These are phyloP conservation scores for Florisuga fusca DNA, from an alignment of 2,797 vertebrate species.

Conservation along the genomic window DNA sequence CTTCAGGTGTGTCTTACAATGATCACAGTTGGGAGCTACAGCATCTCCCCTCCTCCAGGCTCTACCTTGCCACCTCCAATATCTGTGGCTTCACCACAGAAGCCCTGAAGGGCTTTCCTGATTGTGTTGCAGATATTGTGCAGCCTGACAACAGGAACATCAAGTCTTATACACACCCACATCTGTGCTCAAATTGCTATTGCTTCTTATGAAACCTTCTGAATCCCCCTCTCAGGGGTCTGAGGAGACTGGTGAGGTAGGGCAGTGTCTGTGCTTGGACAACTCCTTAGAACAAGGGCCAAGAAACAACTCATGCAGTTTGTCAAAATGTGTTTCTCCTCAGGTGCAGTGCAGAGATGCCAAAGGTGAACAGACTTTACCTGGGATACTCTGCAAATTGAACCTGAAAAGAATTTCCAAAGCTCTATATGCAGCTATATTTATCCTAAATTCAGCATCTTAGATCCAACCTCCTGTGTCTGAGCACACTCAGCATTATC, in stretches of 20 bases:
- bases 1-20: not conserved
- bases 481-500: not conserved
- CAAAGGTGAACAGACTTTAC: not conserved
- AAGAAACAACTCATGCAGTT: not conserved
- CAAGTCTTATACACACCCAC: not conserved
- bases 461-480: not conserved
- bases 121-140: not conserved
- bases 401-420: not conserved
- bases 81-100: not conserved
- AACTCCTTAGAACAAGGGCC: not conserved
- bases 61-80: not conserved
- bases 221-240: not conserved
- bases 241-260: not conserved
- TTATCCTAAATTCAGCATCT: not conserved
- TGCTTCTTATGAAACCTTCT: not conserved
- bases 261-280: not conserved
- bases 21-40: not conserved
- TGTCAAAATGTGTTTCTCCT: not conserved
- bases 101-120: not conserved
- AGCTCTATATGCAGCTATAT: not conserved
- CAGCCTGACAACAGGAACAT: not conserved
- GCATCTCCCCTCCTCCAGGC: not conserved
- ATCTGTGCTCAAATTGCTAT: not conserved
- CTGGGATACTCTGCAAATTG: not conserved
- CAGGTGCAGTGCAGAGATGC: not conserved